Conservation (phyloP, 2,888 invertebrate species). For the Thyatira batis region DNA sequence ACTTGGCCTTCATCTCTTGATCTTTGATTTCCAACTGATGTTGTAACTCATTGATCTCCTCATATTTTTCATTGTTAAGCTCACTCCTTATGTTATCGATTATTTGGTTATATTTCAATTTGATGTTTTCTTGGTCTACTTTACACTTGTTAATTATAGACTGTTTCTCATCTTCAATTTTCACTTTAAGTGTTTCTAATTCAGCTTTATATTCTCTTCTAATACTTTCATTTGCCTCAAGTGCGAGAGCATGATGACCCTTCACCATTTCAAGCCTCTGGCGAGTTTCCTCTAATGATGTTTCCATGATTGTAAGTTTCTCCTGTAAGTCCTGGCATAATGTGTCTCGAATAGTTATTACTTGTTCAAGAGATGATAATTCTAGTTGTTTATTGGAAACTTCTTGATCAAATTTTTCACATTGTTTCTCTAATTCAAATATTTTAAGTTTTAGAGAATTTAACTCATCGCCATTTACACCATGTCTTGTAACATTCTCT, state of each 20-base stretch:
- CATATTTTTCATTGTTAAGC: constrained; percentile 62
- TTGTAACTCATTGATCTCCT: constrained; percentile 59
- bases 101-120: constrained; percentile 54
- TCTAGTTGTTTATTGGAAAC: constrained; percentile 69
- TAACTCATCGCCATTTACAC: constrained; percentile 24
- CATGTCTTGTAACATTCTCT: constrained; percentile 8
- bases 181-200: constrained; percentile 67
- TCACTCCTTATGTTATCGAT: constrained; percentile 62
- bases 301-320: constrained; percentile 64
- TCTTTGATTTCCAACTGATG: constrained; percentile 59
- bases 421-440: constrained; percentile 54
- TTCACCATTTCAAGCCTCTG: constrained; percentile 77
- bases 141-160: constrained; percentile 60
- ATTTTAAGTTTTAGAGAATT: constrained; percentile 52
- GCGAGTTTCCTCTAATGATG: constrained; percentile 61
- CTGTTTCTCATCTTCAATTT: constrained; percentile 76
- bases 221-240: constrained; percentile 79
- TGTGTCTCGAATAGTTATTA: constrained; percentile 72
- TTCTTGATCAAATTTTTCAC: constrained; percentile 67
- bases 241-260: constrained; percentile 73
- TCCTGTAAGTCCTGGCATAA: constrained; percentile 73
- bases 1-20: constrained; percentile 71
- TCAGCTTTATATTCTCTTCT: constrained; percentile 74
- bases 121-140: constrained; percentile 62
- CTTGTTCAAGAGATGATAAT: constrained; percentile 65